Percentiles rank a stretch among this genome's conserved stretches.
These are phyloP conservation scores for Apamea anceps DNA, from an alignment of 2,888 invertebrate genomes.

Conservation along the genomic window DNA sequence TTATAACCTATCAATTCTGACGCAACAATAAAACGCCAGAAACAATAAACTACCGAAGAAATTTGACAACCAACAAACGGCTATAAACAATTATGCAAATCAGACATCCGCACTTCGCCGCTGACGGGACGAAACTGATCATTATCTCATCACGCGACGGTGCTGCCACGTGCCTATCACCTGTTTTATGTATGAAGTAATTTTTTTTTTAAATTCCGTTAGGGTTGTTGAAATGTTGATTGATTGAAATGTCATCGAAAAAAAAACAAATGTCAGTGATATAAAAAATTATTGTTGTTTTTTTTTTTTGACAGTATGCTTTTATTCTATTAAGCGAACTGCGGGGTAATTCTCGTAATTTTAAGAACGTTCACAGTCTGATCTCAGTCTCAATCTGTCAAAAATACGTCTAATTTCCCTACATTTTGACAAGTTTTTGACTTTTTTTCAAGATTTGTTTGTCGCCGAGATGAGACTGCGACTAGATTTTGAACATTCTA, in stretches of 20 bases:
- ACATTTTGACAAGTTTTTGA: no score
- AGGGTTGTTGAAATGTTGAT: neutral
- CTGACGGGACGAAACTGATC: conserved; percentile 55
- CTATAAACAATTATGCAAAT: conserved; percentile 64
- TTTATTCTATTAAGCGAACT: neutral
- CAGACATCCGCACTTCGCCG: conserved; percentile 60
- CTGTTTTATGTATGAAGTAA: conserved; percentile 42
- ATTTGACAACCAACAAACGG: conserved; percentile 50
- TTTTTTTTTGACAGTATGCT: neutral
- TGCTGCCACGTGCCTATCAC: conserved; percentile 62
- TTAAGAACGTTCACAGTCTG: no score
- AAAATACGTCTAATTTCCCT: no score
- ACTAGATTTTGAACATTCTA: no score
- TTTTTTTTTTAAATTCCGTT: conserved; percentile 1
- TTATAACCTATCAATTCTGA: neutral
- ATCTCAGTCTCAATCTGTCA: no score
- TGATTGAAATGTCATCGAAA: neutral
- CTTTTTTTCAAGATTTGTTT: no score
- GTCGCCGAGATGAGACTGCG: no score
- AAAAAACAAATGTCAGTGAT: neutral
- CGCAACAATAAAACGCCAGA: conserved; percentile 16
- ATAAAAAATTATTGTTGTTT: neutral
- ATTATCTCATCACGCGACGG: conserved; percentile 66
- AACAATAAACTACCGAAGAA: conserved; percentile 41
- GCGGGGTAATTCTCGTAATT: no score